Percentiles rank a stretch among this genome's conserved stretches.
Evolutionary conservation across 2,113 vertebrate genomes (phyloP).

Genomic region (Erythrocebus patas): DNA sequence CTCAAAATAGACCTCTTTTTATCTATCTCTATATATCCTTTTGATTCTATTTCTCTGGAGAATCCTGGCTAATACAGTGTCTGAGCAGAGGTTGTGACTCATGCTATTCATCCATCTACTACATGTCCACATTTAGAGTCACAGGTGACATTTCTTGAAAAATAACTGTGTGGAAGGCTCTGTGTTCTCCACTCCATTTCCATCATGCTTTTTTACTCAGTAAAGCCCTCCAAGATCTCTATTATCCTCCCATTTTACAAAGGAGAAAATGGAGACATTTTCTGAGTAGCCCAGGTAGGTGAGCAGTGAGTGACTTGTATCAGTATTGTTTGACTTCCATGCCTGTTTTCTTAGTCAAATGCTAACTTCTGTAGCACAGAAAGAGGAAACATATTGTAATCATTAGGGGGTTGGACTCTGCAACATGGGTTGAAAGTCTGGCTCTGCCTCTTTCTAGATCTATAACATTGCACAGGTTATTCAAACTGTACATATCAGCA

Average conservation of each 20-base stretch:
- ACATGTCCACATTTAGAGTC: background rate
- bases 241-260: background rate
- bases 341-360: background rate
- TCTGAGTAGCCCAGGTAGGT: background rate
- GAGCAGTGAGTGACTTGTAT: background rate
- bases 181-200: background rate
- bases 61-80: background rate
- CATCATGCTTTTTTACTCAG: background rate
- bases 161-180: background rate
- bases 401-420: background rate
- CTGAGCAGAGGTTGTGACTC: background rate
- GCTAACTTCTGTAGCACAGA: background rate
- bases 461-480: background rate
- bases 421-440: background rate
- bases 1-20: background rate
- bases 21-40: background rate
- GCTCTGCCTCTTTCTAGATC: background rate
- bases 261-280: background rate
- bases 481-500: background rate
- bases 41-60: background rate
- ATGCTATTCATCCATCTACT: background rate
- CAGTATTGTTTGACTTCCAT: background rate
- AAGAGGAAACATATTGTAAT: background rate
- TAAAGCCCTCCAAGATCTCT: background rate
- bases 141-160: background rate